These are phyloP conservation scores for Xestia ashworthii DNA, from an alignment of 2,888 invertebrate genomes.

Conservation along the genomic window DNA sequence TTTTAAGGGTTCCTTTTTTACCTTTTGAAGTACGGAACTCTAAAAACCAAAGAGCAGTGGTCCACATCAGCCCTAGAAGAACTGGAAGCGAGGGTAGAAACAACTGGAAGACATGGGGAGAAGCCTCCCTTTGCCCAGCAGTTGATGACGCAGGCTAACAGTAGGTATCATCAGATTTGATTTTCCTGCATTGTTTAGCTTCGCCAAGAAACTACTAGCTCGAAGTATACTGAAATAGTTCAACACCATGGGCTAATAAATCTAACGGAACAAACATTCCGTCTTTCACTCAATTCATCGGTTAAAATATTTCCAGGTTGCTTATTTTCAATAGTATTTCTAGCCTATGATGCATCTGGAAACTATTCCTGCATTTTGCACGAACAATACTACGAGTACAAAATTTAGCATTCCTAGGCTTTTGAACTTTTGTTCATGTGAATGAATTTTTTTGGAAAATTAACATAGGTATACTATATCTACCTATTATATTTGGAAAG, in stretches of 20 bases:
- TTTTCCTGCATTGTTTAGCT: neutral
- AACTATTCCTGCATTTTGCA: slow-evolving; percentile 20
- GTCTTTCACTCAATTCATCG: neutral
- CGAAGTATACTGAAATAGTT: neutral
- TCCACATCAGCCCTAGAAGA: too few species aligned
- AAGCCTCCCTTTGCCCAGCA: too few species aligned
- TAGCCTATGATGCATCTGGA: slow-evolving; percentile 13
- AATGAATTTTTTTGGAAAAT: neutral
- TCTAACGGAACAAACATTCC: neutral
- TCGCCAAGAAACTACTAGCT: neutral
- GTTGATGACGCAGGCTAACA: too few species aligned
- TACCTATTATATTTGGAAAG: neutral
- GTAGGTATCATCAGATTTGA: neutral
- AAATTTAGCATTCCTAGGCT: neutral
- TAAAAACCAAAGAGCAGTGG: too few species aligned
- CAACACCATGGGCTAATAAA: neutral
- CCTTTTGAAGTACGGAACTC: too few species aligned
- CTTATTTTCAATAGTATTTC: slow-evolving; percentile 24
- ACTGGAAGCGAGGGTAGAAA: too few species aligned
- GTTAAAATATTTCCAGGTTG: slow-evolving; percentile 9
- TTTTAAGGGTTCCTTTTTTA: too few species aligned
- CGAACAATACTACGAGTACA: neutral
- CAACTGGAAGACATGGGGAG: too few species aligned
- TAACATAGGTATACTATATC: neutral
- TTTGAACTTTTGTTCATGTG: slow-evolving; percentile 5